Percentiles rank a stretch among this genome's conserved stretches.
Conservation (phyloP, 1,140 invertebrate genomes). For the Megalonaias nervosa region DNA sequence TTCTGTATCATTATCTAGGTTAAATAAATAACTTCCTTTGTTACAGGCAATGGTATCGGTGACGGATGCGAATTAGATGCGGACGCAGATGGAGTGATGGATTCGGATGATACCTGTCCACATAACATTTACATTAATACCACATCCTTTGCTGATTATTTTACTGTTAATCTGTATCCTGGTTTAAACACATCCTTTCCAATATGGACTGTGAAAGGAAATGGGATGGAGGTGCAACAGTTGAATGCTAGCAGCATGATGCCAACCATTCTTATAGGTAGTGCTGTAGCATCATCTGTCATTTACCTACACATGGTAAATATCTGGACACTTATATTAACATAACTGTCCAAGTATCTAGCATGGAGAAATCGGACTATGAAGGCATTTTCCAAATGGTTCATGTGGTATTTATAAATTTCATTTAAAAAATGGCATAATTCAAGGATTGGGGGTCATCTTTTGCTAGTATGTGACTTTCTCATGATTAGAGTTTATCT, state of each 20-base stretch:
- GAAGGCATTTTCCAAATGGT: no score
- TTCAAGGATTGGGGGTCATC: no score
- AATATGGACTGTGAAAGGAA: slow-evolving; percentile 26
- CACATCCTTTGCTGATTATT: slow-evolving; percentile 33
- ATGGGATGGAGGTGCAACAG: slow-evolving; percentile 37
- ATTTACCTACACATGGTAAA: background rate
- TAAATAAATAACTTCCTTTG: no score
- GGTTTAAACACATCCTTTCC: background rate
- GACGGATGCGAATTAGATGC: slow-evolving; percentile 48
- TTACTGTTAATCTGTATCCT: slow-evolving; percentile 34
- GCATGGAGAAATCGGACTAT: no score
- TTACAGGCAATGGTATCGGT: slow-evolving; percentile 31
- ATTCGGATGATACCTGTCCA: slow-evolving; percentile 43
- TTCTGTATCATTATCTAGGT: no score
- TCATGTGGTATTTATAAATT: no score
- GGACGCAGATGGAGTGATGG: slow-evolving; percentile 40
- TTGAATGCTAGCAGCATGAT: slow-evolving; percentile 11
- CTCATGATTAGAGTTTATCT: no score
- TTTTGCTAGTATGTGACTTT: no score
- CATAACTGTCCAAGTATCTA: no score
- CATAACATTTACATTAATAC: slow-evolving; percentile 25
- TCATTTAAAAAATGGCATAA: no score
- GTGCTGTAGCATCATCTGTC: no score
- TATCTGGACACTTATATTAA: background rate
- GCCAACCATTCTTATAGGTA: slow-evolving; percentile 41